Evolutionary conservation across 2,888 invertebrate species (phyloP).

Genomic region (Euspilapteryx auroguttella): DNA sequence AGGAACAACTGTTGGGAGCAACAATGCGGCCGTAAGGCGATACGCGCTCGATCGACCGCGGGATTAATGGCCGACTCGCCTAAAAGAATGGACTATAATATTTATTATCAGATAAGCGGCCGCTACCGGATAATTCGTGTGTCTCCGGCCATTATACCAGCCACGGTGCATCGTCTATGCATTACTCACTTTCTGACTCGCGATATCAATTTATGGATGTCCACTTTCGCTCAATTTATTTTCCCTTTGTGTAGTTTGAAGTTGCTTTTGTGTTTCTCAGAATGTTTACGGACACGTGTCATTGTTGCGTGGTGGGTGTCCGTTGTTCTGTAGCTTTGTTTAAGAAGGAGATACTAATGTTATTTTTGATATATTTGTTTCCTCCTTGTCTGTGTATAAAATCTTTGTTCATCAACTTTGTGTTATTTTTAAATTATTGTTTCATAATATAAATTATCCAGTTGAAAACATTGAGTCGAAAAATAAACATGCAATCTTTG

Average conservation of each 20-base stretch:
- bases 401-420: no score
- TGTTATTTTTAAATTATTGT: no score
- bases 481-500: constrained; percentile 13
- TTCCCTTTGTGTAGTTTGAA: constrained; percentile 20
- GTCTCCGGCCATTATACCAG: constrained; percentile 44
- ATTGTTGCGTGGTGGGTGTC: constrained; percentile 16
- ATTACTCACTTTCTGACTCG: constrained; percentile 42
- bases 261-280: constrained; percentile 31
- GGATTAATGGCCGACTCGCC: constrained; percentile 57
- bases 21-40: constrained; percentile 55
- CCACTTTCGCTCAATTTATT: constrained; percentile 20
- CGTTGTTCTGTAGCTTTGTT: no score
- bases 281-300: constrained; percentile 21
- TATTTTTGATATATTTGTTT: no score
- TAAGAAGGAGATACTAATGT: no score
- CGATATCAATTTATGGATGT: constrained; percentile 42
- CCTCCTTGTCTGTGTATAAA: no score
- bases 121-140: constrained; percentile 56
- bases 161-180: constrained; percentile 37
- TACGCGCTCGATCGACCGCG: constrained; percentile 50
- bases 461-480: no score
- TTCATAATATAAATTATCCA: no score
- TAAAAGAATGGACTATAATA: constrained; percentile 60
- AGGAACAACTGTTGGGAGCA: constrained; percentile 46
- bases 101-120: constrained; percentile 57